A percentile compares a stretch with the other conserved stretches of the same genome.
Evolutionary conservation across 1,140 invertebrate species (phyloP).

Genomic region (Pseudomyrmex flavicornis): DNA sequence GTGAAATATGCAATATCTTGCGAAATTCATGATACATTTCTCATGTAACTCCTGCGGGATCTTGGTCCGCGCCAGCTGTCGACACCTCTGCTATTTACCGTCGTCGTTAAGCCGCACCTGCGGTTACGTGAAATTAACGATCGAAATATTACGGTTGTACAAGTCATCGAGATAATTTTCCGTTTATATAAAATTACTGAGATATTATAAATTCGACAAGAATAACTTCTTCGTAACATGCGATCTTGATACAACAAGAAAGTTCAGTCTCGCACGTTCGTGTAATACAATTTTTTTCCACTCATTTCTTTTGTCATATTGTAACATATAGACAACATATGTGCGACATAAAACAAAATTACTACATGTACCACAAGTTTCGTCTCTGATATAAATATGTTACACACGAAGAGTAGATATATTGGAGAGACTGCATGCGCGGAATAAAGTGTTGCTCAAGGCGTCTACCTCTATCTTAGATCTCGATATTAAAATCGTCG

Average conservation of each 20-base stretch:
- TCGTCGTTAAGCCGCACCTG: slow-evolving; percentile 52
- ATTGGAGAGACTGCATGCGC: neutral
- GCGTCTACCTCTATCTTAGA: neutral
- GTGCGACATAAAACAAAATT: no score
- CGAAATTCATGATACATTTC: slow-evolving; percentile 61
- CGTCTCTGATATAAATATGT: neutral
- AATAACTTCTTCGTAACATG: neutral
- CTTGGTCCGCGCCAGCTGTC: slow-evolving; percentile 60
- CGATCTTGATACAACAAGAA: neutral
- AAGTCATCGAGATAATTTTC: slow-evolving; percentile 34
- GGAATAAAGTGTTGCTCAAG: slow-evolving; percentile 5
- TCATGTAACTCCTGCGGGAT: slow-evolving; percentile 57
- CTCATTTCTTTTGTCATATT: no score
- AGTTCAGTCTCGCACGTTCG: neutral
- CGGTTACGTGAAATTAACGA: slow-evolving; percentile 56
- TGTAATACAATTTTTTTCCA: no score
- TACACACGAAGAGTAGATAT: neutral
- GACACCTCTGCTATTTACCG: slow-evolving; percentile 59
- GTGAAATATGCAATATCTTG: slow-evolving; percentile 60
- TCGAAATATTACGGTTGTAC: slow-evolving; percentile 39
- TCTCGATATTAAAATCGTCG: neutral
- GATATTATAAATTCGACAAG: neutral
- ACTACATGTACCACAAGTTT: no score
- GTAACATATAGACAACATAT: no score
- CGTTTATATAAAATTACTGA: slow-evolving; percentile 2